phyloP scores from a whole-genome alignment of 1,140 invertebrate genomes.

The Physella acuta region DNA sequence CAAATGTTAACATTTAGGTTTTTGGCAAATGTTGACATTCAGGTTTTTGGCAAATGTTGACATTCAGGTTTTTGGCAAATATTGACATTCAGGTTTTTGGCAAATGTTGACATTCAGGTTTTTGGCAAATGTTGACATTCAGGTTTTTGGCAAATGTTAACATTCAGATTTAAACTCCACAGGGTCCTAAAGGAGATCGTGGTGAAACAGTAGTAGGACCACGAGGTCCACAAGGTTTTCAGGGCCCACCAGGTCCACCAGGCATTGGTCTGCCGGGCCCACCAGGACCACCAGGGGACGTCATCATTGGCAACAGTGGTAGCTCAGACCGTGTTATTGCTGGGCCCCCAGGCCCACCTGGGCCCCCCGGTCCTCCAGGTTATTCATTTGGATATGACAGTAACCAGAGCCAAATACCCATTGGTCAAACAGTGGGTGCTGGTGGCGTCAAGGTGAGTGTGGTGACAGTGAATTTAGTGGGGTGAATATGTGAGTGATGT shows the following conservation, averaged over 20 bases:
- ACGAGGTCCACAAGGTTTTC: constrained; percentile 67
- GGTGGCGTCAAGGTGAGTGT: constrained; percentile 4
- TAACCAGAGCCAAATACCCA: too few relatives aligned
- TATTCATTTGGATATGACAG: constrained; percentile 16
- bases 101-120: too few relatives aligned
- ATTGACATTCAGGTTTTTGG: too few relatives aligned
- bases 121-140: too few relatives aligned
- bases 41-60: too few relatives aligned
- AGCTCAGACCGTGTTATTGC: constrained; percentile 64
- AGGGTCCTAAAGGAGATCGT: constrained; percentile 37
- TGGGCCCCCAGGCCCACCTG: constrained; percentile 35
- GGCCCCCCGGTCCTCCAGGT: constrained; percentile 52
- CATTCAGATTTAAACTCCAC: too few relatives aligned
- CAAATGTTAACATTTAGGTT: too few relatives aligned
- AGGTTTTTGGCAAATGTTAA: too few relatives aligned
- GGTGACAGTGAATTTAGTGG: too few relatives aligned
- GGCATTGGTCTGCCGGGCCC: constrained; percentile 30
- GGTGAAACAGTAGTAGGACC: constrained; percentile 21
- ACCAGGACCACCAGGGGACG: constrained; percentile 28
- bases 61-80: too few relatives aligned
- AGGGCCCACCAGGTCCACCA: constrained; percentile 29
- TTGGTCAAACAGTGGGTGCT: constrained; percentile 7
- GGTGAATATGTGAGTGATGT: too few relatives aligned
- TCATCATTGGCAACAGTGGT: constrained; percentile 47
- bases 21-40: too few relatives aligned